Evolutionary conservation across 92 coral and sea anemone species (phyloP).

Genomic region (Siderastrea siderea): DNA sequence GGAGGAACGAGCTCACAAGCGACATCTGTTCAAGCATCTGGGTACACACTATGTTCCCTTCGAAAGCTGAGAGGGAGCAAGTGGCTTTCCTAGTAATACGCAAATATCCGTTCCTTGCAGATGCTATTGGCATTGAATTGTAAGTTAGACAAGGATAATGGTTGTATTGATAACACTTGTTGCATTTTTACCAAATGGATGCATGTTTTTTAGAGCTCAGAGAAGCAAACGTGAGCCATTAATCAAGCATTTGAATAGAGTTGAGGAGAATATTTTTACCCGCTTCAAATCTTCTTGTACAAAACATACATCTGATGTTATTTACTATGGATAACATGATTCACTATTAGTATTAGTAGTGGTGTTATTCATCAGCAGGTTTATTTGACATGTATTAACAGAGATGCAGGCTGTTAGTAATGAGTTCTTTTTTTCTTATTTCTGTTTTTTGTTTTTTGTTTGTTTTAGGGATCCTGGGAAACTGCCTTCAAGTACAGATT

Average conservation of each 20-base stretch:
- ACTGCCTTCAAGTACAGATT: slow-evolving; percentile 67
- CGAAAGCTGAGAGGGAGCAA: slow-evolving; percentile 75
- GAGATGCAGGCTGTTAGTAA: not conserved
- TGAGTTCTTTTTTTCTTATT: not conserved
- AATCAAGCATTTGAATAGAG: no score
- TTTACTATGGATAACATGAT: no score
- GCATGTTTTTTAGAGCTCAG: not conserved
- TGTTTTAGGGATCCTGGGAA: slow-evolving; percentile 72
- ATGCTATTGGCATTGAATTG: slow-evolving; percentile 76
- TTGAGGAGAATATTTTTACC: no score
- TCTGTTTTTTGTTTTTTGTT: not conserved
- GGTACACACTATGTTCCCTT: slow-evolving; percentile 66
- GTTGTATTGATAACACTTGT: not conserved
- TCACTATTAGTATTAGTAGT: no score
- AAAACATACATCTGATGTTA: no score
- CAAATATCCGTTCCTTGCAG: slow-evolving; percentile 66
- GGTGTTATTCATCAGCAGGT: no score
- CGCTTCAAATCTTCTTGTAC: no score
- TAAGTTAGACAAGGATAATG: slow-evolving; percentile 33
- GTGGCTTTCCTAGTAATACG: slow-evolving; percentile 55
- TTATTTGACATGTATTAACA: not conserved
- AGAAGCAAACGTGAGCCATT: not conserved
- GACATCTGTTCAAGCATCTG: slow-evolving; percentile 67
- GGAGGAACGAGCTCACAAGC: slow-evolving; percentile 74
- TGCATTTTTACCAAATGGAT: not conserved